These are phyloP conservation scores for Drosophila aldrichi DNA, from an alignment of 2,888 invertebrate species.

Conservation along the genomic window DNA sequence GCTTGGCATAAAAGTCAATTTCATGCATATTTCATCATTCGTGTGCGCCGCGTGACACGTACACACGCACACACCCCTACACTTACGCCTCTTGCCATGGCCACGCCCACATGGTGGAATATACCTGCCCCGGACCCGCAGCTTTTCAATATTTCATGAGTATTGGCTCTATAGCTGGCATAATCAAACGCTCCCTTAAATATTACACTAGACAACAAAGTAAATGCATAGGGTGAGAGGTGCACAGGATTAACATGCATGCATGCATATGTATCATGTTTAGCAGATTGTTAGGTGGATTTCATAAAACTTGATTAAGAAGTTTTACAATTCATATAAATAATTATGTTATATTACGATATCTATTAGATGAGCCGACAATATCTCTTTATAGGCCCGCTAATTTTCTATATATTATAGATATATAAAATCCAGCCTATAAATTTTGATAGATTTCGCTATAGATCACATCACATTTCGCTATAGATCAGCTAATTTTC, in stretches of 20 bases:
- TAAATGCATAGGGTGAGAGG: not conserved
- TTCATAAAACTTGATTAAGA: no score
- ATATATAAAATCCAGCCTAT: no score
- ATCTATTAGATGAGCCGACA: no score
- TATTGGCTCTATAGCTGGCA: conserved; percentile 66
- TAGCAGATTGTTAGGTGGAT: no score
- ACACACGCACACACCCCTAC: conserved; percentile 23
- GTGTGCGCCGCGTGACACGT: conserved; percentile 54
- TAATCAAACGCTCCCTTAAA: conserved; percentile 66
- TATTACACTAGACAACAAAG: conserved; percentile 55
- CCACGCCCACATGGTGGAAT: conserved; percentile 35
- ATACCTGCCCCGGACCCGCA: conserved; percentile 50
- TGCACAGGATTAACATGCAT: not conserved
- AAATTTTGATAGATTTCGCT: no score
- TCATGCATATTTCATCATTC: conserved; percentile 78
- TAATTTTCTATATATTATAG: no score
- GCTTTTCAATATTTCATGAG: conserved; percentile 78
- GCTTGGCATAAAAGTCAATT: conserved; percentile 76
- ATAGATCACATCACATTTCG: no score
- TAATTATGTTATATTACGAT: no score
- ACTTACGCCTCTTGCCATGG: conserved; percentile 30
- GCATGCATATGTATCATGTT: no score
- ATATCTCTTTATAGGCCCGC: no score
- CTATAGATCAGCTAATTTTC: no score
- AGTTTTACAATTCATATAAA: no score